These are phyloP conservation scores for Campylorhamphus procurvoides DNA, from an alignment of 2,113 vertebrate genomes.

Conservation along the genomic window DNA sequence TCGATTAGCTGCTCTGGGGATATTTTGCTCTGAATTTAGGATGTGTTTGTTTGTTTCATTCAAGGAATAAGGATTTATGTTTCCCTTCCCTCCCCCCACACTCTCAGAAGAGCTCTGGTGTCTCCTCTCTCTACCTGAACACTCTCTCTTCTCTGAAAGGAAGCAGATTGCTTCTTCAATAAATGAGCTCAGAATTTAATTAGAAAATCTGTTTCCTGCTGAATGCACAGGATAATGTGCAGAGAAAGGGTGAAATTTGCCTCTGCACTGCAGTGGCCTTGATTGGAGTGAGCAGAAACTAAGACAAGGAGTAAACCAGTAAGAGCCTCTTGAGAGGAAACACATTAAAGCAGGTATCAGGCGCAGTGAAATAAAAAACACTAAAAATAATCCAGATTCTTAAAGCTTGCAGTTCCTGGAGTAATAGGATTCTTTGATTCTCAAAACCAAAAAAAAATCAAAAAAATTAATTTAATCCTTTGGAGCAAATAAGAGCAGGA, in stretches of 20 bases:
- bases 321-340: slow-evolving; percentile 27
- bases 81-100: neutral
- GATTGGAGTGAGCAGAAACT: slow-evolving; percentile 6
- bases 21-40: slow-evolving; percentile 46
- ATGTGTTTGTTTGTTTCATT: slow-evolving; percentile 35
- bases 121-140: neutral
- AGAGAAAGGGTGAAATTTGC: slow-evolving; percentile 9
- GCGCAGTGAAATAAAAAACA: neutral
- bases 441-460: neutral
- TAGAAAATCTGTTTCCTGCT: slow-evolving; percentile 22
- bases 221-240: slow-evolving; percentile 19
- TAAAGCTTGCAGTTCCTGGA: neutral
- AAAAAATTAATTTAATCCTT: neutral
- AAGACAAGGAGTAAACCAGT: neutral
- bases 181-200: slow-evolving; percentile 18
- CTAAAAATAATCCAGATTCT: neutral
- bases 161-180: neutral
- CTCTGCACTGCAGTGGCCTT: slow-evolving; percentile 45
- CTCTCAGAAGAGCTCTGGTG: neutral
- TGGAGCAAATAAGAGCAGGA: neutral
- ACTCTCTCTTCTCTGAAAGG: neutral
- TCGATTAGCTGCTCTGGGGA: slow-evolving; percentile 18
- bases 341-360: slow-evolving; percentile 32
- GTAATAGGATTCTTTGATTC: neutral
- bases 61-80: neutral